These are phyloP conservation scores for Drosophila varians DNA, from an alignment of 1,140 invertebrate species.

Conservation along the genomic window DNA sequence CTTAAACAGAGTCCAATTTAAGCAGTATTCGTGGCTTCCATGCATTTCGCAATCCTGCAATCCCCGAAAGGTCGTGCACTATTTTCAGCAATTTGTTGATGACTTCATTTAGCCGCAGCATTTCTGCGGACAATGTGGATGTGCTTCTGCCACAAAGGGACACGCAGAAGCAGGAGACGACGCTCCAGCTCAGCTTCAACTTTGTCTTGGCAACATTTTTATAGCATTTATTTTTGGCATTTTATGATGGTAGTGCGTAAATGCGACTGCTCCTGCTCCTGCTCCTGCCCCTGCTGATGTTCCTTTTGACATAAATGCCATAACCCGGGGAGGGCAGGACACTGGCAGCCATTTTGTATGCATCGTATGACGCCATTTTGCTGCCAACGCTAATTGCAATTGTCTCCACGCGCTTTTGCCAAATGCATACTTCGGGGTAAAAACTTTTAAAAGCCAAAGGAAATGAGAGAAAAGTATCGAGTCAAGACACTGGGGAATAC, in stretches of 20 bases:
- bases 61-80: background rate
- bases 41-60: conserved; percentile 15
- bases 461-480: background rate
- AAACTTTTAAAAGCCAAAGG: conserved; percentile 24
- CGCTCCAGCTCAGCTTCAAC: conserved; percentile 44
- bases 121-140: conserved; percentile 33
- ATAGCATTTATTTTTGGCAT: conserved; percentile 75
- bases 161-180: conserved; percentile 5
- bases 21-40: background rate
- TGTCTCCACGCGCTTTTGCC: conserved; percentile 48
- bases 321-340: conserved; percentile 16
- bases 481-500: conserved; percentile 16
- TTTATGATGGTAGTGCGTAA: conserved; percentile 62
- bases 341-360: conserved; percentile 41
- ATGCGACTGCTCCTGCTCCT: conserved; percentile 7
- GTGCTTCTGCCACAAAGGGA: background rate
- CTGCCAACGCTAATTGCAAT: conserved; percentile 66
- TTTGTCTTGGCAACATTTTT: conserved; percentile 73
- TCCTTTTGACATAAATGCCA: conserved; percentile 36
- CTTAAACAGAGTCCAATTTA: background rate
- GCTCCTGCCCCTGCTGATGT: background rate
- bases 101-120: conserved; percentile 40
- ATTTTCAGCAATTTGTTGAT: conserved; percentile 39
- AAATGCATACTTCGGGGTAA: conserved; percentile 24
- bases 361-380: conserved; percentile 60